Evolutionary conservation across 1,140 invertebrate species (phyloP), one percentile per base, ranked within the genome.

Genomic region (Pogonus chalceus): DNA sequence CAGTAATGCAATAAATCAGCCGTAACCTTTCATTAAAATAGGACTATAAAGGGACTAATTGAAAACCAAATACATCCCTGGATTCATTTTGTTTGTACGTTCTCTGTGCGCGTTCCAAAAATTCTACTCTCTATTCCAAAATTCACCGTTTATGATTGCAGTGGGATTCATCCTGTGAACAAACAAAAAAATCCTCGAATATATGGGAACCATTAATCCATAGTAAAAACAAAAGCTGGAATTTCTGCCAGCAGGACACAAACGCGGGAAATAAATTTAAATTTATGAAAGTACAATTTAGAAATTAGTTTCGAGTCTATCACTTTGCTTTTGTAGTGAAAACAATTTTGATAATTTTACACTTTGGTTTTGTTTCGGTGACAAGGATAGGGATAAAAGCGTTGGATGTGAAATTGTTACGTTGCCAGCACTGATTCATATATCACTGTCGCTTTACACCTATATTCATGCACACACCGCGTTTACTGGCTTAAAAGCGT

Each of bases 181-280:
- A 43, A 7, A 43, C 37, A 18, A 43, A 43, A 43, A 43, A 43
- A 43, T 18, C 37, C 37, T 43, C 7, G 37, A 43, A 43, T 43
- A 43, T 43, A 43, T 43, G 37, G 37, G 37, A 43, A 43, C 9
- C 37, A 43, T 43, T 43, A 43, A 43, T 43, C 37, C 37, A 43
- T 43, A 43, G 37, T 43, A 43, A 43, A 43, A 43, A 43, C 37
- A 43, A 43, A 43, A 43, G 37, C 37, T 10, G 37, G 37, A 43
- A 43, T 43, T 43, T 43, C 37, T 43, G 18, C 37, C 37, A 43
- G 18, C 9, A 16, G 9, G 37, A 18, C 9, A 43, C 37, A 43
- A 43, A 43, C 37, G 37, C 37, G 37, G 37, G 37, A 43, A 43
- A 43, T 43, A 43, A 43, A 43, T 43, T 43, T 43, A 43, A 43